Evolutionary conservation across 2,113 vertebrate genomes (phyloP).

Genomic region (Pristiophorus japonicus): DNA sequence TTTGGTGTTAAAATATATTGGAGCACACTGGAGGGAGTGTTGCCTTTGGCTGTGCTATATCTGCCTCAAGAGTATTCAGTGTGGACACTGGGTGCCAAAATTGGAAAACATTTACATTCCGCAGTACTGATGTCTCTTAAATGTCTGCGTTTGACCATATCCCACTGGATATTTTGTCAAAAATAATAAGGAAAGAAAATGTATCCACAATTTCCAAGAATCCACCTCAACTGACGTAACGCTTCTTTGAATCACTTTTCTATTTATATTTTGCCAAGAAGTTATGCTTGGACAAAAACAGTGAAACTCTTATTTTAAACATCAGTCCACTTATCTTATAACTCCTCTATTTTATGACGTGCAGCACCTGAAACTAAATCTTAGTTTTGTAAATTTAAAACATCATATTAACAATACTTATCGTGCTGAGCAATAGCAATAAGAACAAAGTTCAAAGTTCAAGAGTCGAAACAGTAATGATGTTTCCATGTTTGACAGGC

Average conservation of each 20-base stretch:
- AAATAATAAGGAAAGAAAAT: neutral
- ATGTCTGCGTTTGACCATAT: neutral
- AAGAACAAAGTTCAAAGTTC: neutral
- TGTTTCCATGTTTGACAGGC: neutral
- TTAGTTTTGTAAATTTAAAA: neutral
- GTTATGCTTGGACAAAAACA: conserved; percentile 9
- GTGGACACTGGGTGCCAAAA: neutral
- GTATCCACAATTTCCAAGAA: neutral
- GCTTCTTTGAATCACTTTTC: neutral
- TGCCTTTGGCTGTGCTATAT: neutral
- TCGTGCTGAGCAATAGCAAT: neutral
- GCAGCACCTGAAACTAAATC: neutral
- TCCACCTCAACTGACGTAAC: neutral
- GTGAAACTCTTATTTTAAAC: neutral
- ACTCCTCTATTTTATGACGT: neutral
- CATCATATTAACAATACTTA: neutral
- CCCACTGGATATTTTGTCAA: conserved; percentile 20
- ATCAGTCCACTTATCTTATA: neutral
- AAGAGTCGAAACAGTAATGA: neutral
- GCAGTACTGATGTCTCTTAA: neutral
- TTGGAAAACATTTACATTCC: neutral
- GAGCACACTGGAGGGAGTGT: neutral
- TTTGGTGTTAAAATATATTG: neutral
- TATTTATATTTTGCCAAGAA: neutral
- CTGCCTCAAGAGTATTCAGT: neutral